Evolutionary conservation across 2,113 vertebrate genomes (phyloP), one percentile per base, ranked within the genome.

Genomic region (Ardeotis arabs): DNA sequence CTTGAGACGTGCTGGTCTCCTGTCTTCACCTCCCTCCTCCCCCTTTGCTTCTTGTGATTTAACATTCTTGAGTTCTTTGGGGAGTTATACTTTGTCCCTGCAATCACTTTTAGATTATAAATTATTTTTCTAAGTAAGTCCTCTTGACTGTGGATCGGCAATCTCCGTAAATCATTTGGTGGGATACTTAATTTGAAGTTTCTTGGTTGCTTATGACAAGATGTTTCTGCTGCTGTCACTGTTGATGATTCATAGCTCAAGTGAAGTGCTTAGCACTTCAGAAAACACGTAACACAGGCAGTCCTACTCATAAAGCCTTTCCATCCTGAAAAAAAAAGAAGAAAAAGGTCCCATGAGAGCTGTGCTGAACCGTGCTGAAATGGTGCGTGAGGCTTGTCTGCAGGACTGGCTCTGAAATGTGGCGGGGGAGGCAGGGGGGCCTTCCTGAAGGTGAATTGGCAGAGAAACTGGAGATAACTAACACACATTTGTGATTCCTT

Each of bases 141-240:
- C 85, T 96, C 75, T 89, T 89, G 89, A 84, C 90, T 92, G 83
- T 83, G 77, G 68, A 76, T 92, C 21, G 17, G 62, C 91, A 92
- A 73, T 91, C 86, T 93, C 83, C 2, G 44, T 74, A 89, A 87
- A 89, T 91, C 79, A 87, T 94, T 96, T 96, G 93, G 81, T 92
- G 53, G 90, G 95, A 83, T 94, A 89, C 84, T 96, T 91, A 95
- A 94, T 95, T 83, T 95, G 93, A 93, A 93, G 78, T 89, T 95
- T 95, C 89, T 96, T 93, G 81, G 87, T 95, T 95, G 94, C 91
- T 94, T 89, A 70, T 95, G 93, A 96, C 91, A 96, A 87, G 96
- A 87, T 96, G 81, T 95, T 96, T 96, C 96, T 97, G 87, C 75
- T 94, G 29, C 94, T 96, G 95, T 94, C 92, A 55, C 37, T 94